Conservation (phyloP, 2,888 invertebrate species). For the Xylota segnis region DNA sequence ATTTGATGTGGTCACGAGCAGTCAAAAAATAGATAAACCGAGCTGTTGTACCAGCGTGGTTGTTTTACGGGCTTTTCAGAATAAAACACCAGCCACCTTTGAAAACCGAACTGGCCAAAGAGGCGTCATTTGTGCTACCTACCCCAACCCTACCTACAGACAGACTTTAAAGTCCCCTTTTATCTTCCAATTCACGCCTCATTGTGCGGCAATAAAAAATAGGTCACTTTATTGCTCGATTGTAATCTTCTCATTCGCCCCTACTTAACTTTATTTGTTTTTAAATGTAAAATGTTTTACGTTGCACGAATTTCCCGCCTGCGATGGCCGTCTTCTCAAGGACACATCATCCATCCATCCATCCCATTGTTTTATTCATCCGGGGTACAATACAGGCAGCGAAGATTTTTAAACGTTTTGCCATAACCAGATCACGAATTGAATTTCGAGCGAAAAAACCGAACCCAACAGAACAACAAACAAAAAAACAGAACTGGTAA, state of each 20-base stretch:
- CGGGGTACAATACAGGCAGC: conserved; percentile 1
- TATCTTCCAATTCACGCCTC: conserved; percentile 50
- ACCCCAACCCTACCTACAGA: neutral
- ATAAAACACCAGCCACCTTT: neutral
- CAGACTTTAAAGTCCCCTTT: conserved; percentile 4
- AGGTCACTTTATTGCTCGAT: conserved; percentile 65
- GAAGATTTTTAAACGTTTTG: conserved; percentile 24
- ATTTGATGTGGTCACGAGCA: neutral
- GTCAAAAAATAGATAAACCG: neutral
- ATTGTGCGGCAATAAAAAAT: conserved; percentile 64
- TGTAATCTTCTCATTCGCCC: conserved; percentile 43
- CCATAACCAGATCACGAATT: conserved; percentile 62
- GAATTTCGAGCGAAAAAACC: conserved; percentile 20
- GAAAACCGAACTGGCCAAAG: neutral
- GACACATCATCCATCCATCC: conserved; percentile 19
- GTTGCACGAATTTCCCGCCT: conserved; percentile 26
- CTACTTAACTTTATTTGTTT: conserved; percentile 61
- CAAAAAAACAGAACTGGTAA: neutral
- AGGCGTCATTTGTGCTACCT: neutral
- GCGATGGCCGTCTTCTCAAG: neutral
- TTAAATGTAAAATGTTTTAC: conserved; percentile 57
- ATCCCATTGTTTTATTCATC: conserved; percentile 45
- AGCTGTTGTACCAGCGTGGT: neutral
- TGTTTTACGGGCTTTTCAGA: neutral
- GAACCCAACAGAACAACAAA: conserved; percentile 8